Base-by-base conservation (phyloP, 2,797 vertebrate species). In the Rhabdophis nuchalis region DNA sequence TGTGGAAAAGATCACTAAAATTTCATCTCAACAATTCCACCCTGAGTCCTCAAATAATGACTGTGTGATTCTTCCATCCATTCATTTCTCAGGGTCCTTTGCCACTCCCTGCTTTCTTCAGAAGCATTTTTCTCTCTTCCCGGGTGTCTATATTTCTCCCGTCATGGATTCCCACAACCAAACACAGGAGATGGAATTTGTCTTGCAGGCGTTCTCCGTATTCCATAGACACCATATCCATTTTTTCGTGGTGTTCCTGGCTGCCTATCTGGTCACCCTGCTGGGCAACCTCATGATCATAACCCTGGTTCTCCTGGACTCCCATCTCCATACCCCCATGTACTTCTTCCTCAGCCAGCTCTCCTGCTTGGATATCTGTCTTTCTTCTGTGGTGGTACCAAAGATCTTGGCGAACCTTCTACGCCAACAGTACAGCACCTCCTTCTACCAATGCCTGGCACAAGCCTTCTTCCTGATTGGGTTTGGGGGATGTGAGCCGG, bases 381-480 rank as follows among this genome's bases (percentile, higher is more conserved):
- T 77, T 23, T 77, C 72, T 41, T 77, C 72, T 41, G 72, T 41
- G 18, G 72, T 77, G 1, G 36, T 77, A 9, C 72, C 72, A 41
- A 77, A 41, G 32, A 77, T 77, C 3, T 8, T 77, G 72, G 72
- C 5, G 18, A 77, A 41, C 72, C 7, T 77, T 9, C 0, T 77
- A 10, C 1, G 0, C 18, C 72, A 77, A 0, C 8, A 41, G 1
- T 0, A 77, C 1, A 77, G 18, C 0, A 11, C 0, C 3, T 41
- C 72, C 9, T 77, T 41, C 0, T 4, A 41, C 1, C 36, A 41
- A 5, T 77, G 72, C 18, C 3, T 77, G 72, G 72, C 72, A 41
- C 72, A 77, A 41, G 72, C 36, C 8, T 77, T 77, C 72, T 77
- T 77, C 36, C 36, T 77, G 32, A 77, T 77, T 77, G 72, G 36